Base-by-base conservation (phyloP, 1,140 invertebrate genomes). In the Druon quercuslanigerum region DNA sequence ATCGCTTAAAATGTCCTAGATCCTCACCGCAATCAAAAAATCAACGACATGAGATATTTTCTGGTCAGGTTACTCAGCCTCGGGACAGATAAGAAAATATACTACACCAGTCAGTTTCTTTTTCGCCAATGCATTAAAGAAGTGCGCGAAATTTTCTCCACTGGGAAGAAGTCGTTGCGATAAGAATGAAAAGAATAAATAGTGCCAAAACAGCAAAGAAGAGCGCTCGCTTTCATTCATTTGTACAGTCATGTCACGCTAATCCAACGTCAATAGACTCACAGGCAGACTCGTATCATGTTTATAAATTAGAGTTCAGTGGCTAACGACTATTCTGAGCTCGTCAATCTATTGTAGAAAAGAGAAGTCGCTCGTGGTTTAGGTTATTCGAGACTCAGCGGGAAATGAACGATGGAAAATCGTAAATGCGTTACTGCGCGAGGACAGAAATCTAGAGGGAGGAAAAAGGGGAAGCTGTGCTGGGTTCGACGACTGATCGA, bases 301-400 rank as follows among this genome's bases (percentile, higher is more conserved):
- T 72, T 40, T 73, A 71, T 78, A 78, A 75, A 78, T 74, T 57
- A 78, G 46, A 52, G 8, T 46, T 46, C 40, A 46, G 1, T 66
- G 33, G 46, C 73, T 74, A 74, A 70, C 50, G 40, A 57, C 66
- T 72, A 74, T 16, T 66, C 77, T 78, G 75, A 33, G 73, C 73
- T 74, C 77, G 77, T 78, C 77, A 50, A 71, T 51, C 51, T 78
- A 78, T 71, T 51, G 57, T 78, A 75, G 66, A 78, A 78, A 78
- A 78, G 19, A 50, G 54, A 33, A 52, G 51, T 56, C 19, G 13
- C 20, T 20, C 17, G 11, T 57, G 19, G 25, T 66, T 66, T 5
- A 25, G 14, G 33, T 60, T 25, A 46, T 46, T 46, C 54, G 46
- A 72, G 46, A 50, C 19, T 72, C 71, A 51, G 56, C 13, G 25